A percentile compares a stretch with the other conserved stretches of the same genome.
Evolutionary conservation across 2,113 vertebrate genomes (phyloP).

Genomic region (Ceyx cyanopectus): DNA sequence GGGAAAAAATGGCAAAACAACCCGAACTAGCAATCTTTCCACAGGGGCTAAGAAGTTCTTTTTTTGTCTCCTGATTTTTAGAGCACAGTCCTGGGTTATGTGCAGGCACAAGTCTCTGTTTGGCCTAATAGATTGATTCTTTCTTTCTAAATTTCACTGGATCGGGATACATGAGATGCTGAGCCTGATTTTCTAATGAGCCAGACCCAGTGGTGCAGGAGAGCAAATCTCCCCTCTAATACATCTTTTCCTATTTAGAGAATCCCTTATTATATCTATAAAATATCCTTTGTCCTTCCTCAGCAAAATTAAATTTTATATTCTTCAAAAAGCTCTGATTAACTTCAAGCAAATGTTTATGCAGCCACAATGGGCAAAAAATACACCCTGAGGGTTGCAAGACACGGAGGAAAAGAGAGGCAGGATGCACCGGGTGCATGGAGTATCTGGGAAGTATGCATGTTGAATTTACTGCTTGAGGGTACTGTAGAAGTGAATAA

Average conservation of each 20-base stretch:
- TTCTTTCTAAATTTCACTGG: background rate
- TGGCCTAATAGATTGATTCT: background rate
- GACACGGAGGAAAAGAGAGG: background rate
- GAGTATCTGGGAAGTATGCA: background rate
- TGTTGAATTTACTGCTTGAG: background rate
- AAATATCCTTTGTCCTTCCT: background rate
- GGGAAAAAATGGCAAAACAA: background rate
- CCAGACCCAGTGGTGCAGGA: background rate
- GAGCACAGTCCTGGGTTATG: background rate
- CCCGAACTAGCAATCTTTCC: background rate
- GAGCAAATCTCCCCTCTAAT: background rate
- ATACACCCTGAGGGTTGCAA: background rate
- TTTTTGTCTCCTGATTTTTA: background rate
- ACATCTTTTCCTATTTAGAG: background rate
- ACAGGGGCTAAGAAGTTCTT: background rate
- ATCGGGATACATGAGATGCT: background rate
- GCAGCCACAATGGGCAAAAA: background rate
- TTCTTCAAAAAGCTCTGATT: background rate
- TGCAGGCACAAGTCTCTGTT: background rate
- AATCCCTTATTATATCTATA: background rate
- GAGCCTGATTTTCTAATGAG: background rate
- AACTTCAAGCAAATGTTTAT: background rate
- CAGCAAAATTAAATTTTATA: background rate
- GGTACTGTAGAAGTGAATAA: background rate
- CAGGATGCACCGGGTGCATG: background rate